These are phyloP conservation scores for Nomada ferruginata DNA, from an alignment of 2,888 invertebrate species.

Conservation along the genomic window DNA sequence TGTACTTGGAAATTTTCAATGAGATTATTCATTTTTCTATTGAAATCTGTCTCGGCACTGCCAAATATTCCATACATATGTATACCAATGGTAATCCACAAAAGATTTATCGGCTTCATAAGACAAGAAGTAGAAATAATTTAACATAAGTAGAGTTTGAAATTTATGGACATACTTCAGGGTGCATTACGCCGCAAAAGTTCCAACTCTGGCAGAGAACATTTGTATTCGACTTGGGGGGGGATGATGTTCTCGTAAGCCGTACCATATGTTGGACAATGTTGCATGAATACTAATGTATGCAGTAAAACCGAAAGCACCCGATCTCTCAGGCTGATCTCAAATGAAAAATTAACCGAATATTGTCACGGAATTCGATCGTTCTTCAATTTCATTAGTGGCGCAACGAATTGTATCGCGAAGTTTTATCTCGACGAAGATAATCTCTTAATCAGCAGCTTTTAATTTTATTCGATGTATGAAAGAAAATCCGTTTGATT, in stretches of 20 bases:
- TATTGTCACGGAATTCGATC: not conserved
- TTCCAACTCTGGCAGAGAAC: not conserved
- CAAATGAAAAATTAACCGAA: not conserved
- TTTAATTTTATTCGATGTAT: not conserved
- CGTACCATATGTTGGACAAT: too few species aligned
- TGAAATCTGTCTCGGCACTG: too few species aligned
- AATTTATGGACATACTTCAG: not conserved
- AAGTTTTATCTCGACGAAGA: not conserved
- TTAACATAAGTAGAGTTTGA: not conserved
- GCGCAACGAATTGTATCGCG: not conserved
- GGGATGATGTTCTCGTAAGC: slow-evolving; percentile 16
- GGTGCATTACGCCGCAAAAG: not conserved
- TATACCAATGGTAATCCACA: too few species aligned
- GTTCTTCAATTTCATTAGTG: not conserved
- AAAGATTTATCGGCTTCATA: too few species aligned
- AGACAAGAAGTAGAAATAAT: not conserved
- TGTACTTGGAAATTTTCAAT: too few species aligned
- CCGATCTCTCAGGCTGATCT: too few species aligned
- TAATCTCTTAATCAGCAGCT: slow-evolving; percentile 13
- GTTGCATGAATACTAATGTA: not conserved
- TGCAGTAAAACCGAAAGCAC: not conserved
- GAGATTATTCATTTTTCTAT: too few species aligned
- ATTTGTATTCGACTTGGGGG: slow-evolving; percentile 24
- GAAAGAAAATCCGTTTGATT: not conserved
- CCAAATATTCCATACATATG: too few species aligned